phyloP scores from a whole-genome alignment of 2,888 invertebrate genomes.

The Aleiodes alternator region DNA sequence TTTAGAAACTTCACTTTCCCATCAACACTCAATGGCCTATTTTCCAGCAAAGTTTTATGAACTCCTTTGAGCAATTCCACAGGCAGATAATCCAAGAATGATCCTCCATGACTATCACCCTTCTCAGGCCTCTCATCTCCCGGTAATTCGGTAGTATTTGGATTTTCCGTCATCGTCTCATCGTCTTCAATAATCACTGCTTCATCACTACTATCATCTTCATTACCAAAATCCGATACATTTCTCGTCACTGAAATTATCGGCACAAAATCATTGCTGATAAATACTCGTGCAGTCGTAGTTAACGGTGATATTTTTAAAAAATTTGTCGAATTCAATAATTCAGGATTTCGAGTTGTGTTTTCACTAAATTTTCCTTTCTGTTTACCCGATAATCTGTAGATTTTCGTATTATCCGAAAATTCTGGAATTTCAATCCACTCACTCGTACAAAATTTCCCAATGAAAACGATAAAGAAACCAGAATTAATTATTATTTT shows the following conservation, averaged over 20 bases:
- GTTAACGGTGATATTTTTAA: not conserved
- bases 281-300: no score
- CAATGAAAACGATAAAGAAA: slow-evolving; percentile 43
- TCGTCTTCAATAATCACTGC: slow-evolving; percentile 18
- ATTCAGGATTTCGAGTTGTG: no score
- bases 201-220: slow-evolving; percentile 20
- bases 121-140: not conserved
- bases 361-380: slow-evolving; percentile 28
- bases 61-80: slow-evolving; percentile 69
- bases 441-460: slow-evolving; percentile 56
- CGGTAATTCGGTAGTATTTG: slow-evolving; percentile 3
- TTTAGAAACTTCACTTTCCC: slow-evolving; percentile 80
- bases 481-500: slow-evolving; percentile 29
- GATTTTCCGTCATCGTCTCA: slow-evolving; percentile 5
- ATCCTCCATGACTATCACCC: slow-evolving; percentile 31
- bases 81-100: slow-evolving; percentile 66
- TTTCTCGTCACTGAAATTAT: slow-evolving; percentile 11
- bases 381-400: slow-evolving; percentile 57
- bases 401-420: slow-evolving; percentile 67
- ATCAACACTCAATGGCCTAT: slow-evolving; percentile 63
- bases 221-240: not conserved
- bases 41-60: slow-evolving; percentile 66
- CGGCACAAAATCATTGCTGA: not conserved
- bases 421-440: slow-evolving; percentile 73
- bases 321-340: slow-evolving; percentile 30